Conservation (phyloP, 2,888 invertebrate species). For the Orchestes rusci region DNA sequence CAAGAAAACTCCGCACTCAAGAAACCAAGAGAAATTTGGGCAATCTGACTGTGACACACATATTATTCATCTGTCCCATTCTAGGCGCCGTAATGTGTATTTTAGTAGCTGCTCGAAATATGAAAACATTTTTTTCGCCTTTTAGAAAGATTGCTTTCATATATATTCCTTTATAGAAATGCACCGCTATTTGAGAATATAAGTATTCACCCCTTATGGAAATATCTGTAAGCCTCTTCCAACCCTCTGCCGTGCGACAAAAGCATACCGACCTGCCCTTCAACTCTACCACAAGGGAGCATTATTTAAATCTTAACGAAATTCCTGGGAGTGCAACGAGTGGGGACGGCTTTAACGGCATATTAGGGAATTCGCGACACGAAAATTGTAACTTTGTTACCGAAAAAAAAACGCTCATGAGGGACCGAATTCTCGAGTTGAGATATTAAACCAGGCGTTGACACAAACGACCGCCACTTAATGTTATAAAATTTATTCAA, state of each 20-base stretch:
- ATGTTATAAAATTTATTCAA: constrained; percentile 24
- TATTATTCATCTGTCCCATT: too few species aligned
- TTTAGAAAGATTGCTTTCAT: too few species aligned
- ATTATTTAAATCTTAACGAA: constrained; percentile 27
- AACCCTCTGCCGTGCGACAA: constrained; percentile 20
- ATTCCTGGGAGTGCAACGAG: constrained; percentile 15
- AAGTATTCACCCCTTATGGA: constrained; percentile 24
- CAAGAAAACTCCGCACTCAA: too few species aligned
- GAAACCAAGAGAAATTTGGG: too few species aligned
- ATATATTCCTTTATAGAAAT: constrained; percentile 17
- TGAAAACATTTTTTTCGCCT: too few species aligned
- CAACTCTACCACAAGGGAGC: constrained; percentile 22
- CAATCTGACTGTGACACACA: too few species aligned
- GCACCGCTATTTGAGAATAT: constrained; percentile 18
- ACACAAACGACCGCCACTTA: constrained; percentile 19
- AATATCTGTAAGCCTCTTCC: constrained; percentile 20
- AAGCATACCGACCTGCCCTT: constrained; percentile 21
- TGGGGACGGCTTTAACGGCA: constrained; percentile 12
- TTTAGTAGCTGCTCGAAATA: too few species aligned
- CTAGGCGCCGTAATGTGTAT: too few species aligned
- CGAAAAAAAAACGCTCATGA: too few species aligned
- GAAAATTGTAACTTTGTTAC: constrained; percentile 5
- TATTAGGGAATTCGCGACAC: constrained; percentile 14
- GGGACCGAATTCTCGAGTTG: too few species aligned
- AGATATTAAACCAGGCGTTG: too few species aligned